These are phyloP conservation scores for Pelecanoides urinatrix DNA, from an alignment of 2,113 vertebrate species.

Conservation along the genomic window DNA sequence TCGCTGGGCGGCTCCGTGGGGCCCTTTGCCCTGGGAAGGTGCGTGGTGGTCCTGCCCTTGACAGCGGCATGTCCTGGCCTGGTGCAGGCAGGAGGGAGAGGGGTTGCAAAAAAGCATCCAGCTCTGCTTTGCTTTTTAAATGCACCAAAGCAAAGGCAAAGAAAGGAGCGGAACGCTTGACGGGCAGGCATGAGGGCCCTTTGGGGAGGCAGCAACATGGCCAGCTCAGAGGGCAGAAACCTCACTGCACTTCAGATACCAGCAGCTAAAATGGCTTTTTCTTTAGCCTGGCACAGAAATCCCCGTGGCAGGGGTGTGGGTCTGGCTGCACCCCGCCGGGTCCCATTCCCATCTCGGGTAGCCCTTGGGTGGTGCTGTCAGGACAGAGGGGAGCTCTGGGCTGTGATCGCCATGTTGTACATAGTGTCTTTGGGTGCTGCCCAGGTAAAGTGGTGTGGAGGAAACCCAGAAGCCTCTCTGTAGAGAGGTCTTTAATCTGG, in stretches of 20 bases:
- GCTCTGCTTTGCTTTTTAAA: background rate
- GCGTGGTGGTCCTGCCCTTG: background rate
- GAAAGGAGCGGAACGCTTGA: background rate
- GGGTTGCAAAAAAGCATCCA: background rate
- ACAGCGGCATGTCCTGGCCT: background rate
- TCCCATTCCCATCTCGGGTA: background rate
- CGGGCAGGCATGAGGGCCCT: background rate
- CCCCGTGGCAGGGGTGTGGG: accelerated
- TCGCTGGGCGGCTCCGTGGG: background rate
- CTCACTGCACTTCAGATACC: background rate
- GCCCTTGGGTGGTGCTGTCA: background rate
- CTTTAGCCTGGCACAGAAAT: background rate
- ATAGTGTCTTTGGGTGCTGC: background rate
- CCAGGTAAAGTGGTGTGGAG: background rate
- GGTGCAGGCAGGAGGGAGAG: background rate
- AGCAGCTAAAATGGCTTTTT: background rate
- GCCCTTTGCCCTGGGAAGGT: background rate
- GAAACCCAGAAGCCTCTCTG: background rate
- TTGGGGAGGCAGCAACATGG: accelerated
- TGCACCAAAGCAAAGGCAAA: background rate
- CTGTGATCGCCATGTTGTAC: accelerated
- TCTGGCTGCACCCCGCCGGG: background rate
- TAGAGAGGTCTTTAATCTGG: background rate
- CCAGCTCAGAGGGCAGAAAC: background rate
- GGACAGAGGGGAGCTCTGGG: background rate